These are phyloP conservation scores for Pristionchus fissidentatus DNA, from an alignment of 2,888 invertebrate species.

Conservation along the genomic window DNA sequence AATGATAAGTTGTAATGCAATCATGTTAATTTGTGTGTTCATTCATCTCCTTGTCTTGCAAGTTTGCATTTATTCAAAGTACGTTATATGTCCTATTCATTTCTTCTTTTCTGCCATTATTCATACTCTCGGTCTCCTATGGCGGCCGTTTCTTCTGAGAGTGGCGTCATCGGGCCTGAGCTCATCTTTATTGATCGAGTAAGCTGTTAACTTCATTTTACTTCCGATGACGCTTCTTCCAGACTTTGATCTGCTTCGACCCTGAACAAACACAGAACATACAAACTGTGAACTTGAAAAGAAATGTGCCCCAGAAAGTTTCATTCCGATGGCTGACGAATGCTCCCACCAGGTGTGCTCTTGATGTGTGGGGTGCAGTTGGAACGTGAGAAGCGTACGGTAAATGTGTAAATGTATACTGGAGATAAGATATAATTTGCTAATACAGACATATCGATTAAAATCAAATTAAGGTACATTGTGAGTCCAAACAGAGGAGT, in stretches of 20 bases:
- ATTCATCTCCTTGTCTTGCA: too few species aligned
- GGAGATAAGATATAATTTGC: too few species aligned
- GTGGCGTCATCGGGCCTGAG: background rate
- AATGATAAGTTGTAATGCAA: too few species aligned
- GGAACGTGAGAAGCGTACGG: too few species aligned
- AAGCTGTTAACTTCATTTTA: background rate
- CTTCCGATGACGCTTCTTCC: background rate
- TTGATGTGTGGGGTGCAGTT: too few species aligned
- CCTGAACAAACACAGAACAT: conserved; percentile 34
- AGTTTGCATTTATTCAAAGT: too few species aligned
- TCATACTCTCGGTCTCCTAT: background rate
- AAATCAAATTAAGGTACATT: conserved; percentile 9
- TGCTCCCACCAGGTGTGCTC: conserved; percentile 28
- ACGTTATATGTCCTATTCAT: background rate
- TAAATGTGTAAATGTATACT: too few species aligned
- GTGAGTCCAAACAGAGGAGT: conserved; percentile 44
- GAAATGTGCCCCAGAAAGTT: conserved; percentile 38
- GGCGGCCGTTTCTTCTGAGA: conserved; percentile 17
- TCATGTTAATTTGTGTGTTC: too few species aligned
- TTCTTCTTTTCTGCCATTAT: background rate
- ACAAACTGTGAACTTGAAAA: conserved; percentile 23
- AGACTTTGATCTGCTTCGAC: conserved; percentile 41
- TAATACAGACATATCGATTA: background rate
- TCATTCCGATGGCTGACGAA: conserved; percentile 38
- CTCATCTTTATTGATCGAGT: conserved; percentile 8